Conservation (phyloP, 2,888 invertebrate species). For the Embidobia sp. region DNA sequence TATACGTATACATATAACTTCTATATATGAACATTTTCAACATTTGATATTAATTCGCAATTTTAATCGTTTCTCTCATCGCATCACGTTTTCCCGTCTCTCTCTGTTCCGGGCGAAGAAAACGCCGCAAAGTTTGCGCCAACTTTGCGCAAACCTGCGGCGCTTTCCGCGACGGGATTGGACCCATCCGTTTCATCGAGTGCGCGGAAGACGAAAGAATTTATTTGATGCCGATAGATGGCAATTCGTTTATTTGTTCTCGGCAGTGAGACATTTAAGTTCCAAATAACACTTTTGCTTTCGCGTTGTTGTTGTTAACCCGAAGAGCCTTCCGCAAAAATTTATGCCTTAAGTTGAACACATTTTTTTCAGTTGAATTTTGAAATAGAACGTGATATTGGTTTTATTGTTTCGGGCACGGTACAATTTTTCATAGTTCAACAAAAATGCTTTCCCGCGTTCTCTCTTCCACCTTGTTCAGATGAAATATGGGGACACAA, state of each 20-base stretch:
- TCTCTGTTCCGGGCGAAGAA: background rate
- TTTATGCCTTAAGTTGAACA: constrained; percentile 50
- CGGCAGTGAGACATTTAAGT: constrained; percentile 63
- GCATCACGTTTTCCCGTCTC: no score
- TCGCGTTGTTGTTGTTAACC: constrained; percentile 1
- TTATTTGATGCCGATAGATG: constrained; percentile 62
- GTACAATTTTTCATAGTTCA: background rate
- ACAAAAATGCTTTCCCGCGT: background rate
- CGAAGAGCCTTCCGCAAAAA: constrained; percentile 42
- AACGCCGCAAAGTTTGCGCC: background rate
- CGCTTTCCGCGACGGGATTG: no score
- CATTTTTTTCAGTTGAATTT: constrained; percentile 46
- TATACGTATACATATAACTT: constrained; percentile 34
- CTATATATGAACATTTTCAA: constrained; percentile 10
- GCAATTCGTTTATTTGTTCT: constrained; percentile 65
- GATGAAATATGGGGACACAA: background rate
- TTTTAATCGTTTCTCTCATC: no score
- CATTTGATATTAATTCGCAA: constrained; percentile 1
- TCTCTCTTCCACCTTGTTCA: background rate
- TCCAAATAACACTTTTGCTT: constrained; percentile 44
- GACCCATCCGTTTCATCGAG: constrained; percentile 22
- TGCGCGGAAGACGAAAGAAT: constrained; percentile 65
- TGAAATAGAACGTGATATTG: constrained; percentile 27
- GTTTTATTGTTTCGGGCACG: background rate
- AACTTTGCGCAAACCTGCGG: no score